phyloP scores from a whole-genome alignment of 2,797 vertebrate genomes.

The Sebastes vulpes region DNA sequence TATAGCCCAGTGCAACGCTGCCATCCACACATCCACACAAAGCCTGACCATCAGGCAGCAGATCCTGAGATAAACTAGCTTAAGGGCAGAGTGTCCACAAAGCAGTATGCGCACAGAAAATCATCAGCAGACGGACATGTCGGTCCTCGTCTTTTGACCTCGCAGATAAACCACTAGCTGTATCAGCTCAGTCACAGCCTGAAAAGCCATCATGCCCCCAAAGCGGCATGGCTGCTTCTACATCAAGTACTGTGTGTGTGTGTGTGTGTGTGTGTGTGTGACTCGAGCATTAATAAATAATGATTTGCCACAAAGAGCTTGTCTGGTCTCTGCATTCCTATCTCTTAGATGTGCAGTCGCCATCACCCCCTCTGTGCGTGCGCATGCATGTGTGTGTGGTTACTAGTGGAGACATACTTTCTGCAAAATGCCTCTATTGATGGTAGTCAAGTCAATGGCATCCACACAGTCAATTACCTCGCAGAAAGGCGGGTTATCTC shows the following conservation, averaged over 20 bases:
- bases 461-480: constrained; percentile 77
- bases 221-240: constrained; percentile 24
- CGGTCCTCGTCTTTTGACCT: constrained; percentile 60
- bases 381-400: constrained; percentile 16
- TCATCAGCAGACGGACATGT: constrained; percentile 49
- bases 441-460: constrained; percentile 83
- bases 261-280: neutral
- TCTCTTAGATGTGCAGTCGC: constrained; percentile 53
- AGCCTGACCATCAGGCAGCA: constrained; percentile 41
- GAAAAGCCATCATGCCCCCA: constrained; percentile 37
- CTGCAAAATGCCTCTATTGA: constrained; percentile 72
- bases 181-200: constrained; percentile 40
- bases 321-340: constrained; percentile 55
- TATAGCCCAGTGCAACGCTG: constrained; percentile 23
- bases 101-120: constrained; percentile 58
- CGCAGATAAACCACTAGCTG: constrained; percentile 50
- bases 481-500: constrained; percentile 68
- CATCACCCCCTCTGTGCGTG: constrained; percentile 18
- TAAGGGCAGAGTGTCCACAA: constrained; percentile 60
- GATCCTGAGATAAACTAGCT: constrained; percentile 65
- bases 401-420: constrained; percentile 69
- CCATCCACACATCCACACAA: constrained; percentile 33
- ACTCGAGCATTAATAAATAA: constrained; percentile 65
- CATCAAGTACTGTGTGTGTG: constrained; percentile 39
- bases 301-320: constrained; percentile 49